Conservation (phyloP, 2,888 invertebrate species). For the Ethmia dodecea region DNA sequence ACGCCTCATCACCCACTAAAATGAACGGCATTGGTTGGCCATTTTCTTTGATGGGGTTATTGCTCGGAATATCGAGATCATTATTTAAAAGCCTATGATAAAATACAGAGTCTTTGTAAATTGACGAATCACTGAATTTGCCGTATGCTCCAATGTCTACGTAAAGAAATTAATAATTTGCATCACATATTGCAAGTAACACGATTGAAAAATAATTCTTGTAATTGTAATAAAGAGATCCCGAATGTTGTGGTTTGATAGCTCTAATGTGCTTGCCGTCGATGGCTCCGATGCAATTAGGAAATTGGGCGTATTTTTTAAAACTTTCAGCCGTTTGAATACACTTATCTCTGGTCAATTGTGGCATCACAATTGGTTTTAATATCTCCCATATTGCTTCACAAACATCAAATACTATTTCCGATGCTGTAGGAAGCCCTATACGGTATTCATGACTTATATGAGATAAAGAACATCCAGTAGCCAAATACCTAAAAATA, state of each 20-base stretch:
- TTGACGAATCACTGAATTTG: neutral
- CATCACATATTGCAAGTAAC: conserved; percentile 17
- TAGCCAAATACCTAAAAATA: no score
- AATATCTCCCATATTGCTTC: conserved; percentile 14
- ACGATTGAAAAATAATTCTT: conserved; percentile 18
- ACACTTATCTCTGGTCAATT: conserved; percentile 13
- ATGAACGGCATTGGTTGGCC: conserved; percentile 5
- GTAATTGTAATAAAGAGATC: conserved; percentile 14
- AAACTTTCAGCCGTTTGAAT: conserved; percentile 10
- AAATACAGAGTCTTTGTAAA: no score
- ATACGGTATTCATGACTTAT: no score
- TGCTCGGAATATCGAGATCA: no score
- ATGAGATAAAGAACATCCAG: no score
- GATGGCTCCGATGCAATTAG: conserved; percentile 1
- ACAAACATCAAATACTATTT: conserved; percentile 14
- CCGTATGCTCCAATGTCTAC: neutral
- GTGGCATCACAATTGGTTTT: conserved; percentile 9
- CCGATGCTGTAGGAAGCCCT: no score
- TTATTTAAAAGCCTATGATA: no score
- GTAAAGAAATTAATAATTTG: conserved; percentile 15
- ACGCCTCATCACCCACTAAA: conserved; percentile 9
- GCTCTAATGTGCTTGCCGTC: conserved; percentile 9
- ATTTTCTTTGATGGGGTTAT: no score
- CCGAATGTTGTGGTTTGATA: neutral
- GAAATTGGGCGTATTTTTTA: conserved; percentile 2